phyloP scores from a whole-genome alignment of 2,888 invertebrate genomes.

The Aethes cnicana region DNA sequence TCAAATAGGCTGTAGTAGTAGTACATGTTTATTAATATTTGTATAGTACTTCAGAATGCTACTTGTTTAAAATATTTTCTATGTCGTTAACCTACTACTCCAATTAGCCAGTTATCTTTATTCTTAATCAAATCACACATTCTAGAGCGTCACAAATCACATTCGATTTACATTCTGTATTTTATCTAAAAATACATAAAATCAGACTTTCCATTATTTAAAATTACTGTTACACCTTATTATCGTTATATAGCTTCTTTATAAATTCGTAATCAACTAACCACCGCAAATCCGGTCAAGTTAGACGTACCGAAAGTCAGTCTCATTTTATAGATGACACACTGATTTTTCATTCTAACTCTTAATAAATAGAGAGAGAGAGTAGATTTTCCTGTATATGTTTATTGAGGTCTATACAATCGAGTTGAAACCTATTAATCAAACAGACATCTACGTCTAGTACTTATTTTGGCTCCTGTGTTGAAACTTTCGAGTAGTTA shows the following conservation, averaged over 20 bases:
- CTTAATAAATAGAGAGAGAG: not conserved
- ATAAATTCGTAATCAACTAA: constrained; percentile 18
- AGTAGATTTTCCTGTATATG: too few relatives aligned
- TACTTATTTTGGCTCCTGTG: too few relatives aligned
- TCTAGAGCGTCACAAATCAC: not conserved
- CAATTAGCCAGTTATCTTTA: not conserved
- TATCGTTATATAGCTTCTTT: constrained; percentile 21
- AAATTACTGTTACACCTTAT: constrained; percentile 17
- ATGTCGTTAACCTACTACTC: not conserved
- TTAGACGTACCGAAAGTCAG: constrained; percentile 18
- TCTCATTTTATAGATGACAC: constrained; percentile 3
- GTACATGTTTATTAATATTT: too few relatives aligned
- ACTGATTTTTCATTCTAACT: not conserved
- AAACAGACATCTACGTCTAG: too few relatives aligned
- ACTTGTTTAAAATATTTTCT: too few relatives aligned
- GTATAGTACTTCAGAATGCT: too few relatives aligned
- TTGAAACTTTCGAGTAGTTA: too few relatives aligned
- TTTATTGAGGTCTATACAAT: not conserved
- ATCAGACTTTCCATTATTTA: constrained; percentile 26
- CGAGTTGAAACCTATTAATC: not conserved
- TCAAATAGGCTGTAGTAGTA: too few relatives aligned
- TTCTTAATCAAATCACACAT: not conserved
- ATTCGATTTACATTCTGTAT: too few relatives aligned
- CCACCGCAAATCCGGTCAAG: constrained; percentile 28
- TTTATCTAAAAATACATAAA: not conserved